A percentile compares a stretch with the other conserved stretches of the same genome.
Evolutionary conservation across 2,113 vertebrate genomes (phyloP).

Genomic region (western clawed frog (Xenopus tropicalis)): DNA sequence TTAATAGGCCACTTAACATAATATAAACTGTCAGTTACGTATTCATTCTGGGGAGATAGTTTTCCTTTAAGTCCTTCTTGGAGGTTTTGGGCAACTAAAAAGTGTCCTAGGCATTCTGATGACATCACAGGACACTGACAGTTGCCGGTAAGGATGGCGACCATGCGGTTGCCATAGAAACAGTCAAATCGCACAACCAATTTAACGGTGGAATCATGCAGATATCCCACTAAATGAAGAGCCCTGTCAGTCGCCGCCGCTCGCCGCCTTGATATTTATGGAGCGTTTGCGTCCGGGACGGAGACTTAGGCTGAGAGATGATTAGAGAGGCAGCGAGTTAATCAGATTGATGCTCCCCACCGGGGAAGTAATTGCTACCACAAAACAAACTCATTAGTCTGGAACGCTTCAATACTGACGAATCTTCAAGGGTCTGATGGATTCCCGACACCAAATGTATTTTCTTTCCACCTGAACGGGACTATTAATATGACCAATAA

Average conservation of each 20-base stretch:
- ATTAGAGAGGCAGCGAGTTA: neutral
- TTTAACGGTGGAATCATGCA: slow-evolving; percentile 34
- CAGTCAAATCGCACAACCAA: slow-evolving; percentile 14
- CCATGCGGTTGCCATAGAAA: slow-evolving; percentile 27
- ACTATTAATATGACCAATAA: too few species aligned
- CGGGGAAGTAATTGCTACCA: slow-evolving; percentile 5
- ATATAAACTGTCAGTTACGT: too few species aligned
- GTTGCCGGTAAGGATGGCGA: slow-evolving; percentile 16
- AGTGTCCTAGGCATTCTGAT: neutral
- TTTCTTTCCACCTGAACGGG: neutral
- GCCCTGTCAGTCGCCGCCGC: neutral
- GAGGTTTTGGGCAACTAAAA: neutral
- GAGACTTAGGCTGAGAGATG: too few species aligned
- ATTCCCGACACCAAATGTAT: neutral
- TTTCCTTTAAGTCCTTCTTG: too few species aligned
- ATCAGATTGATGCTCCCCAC: slow-evolving; percentile 8
- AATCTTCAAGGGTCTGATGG: neutral
- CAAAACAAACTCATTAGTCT: slow-evolving; percentile 4
- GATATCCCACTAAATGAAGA: slow-evolving; percentile 9
- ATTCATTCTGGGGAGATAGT: too few species aligned
- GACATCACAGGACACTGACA: neutral
- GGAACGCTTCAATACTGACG: neutral
- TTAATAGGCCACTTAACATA: too few species aligned
- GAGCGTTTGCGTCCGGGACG: neutral
- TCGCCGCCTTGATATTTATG: neutral